Evolutionary conservation across 1,140 invertebrate species (phyloP).

Genomic region (Neoseiulus cucumeris): DNA sequence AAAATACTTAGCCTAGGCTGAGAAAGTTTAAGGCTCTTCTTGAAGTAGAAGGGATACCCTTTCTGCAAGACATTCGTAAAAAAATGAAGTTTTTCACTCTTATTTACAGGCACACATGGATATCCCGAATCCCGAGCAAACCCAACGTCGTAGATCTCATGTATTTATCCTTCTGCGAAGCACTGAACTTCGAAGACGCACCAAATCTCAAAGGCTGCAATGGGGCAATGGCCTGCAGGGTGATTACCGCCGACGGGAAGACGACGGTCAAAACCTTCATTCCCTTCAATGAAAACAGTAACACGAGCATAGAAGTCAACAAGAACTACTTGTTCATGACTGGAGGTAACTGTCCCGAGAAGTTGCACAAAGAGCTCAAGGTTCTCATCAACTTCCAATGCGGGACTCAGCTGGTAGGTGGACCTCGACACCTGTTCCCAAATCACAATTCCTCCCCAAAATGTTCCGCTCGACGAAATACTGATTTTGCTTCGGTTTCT

Average conservation of each 20-base stretch:
- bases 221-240: not conserved
- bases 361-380: not conserved
- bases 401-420: not conserved
- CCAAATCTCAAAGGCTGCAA: not conserved
- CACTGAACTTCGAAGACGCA: not conserved
- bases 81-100: no score
- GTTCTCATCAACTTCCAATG: not conserved
- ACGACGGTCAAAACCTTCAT: no score
- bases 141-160: not conserved
- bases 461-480: no score
- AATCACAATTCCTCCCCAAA: no score
- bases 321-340: not conserved
- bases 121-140: not conserved
- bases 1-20: no score
- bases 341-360: not conserved
- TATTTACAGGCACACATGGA: not conserved
- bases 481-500: no score
- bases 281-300: no score
- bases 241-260: not conserved
- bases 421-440: not conserved
- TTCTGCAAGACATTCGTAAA: no score
- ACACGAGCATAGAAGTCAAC: not conserved
- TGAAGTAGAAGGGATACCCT: no score
- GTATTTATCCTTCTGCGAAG: not conserved
- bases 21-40: no score